Percentiles rank a stretch among this genome's conserved stretches.
Evolutionary conservation across 2,113 vertebrate genomes (phyloP).

Genomic region (Scartelaos histophorus): DNA sequence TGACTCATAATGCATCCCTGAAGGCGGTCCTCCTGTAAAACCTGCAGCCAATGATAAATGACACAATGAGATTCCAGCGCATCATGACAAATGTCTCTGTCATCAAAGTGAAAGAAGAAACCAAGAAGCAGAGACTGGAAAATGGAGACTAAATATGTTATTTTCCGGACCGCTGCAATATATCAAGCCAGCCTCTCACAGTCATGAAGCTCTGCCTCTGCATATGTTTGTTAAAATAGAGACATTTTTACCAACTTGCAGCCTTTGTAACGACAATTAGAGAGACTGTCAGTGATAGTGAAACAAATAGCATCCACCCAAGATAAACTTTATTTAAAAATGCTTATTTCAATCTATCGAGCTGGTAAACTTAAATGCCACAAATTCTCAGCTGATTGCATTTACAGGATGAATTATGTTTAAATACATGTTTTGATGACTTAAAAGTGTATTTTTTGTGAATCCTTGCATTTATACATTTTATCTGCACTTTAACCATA

Average conservation of each 20-base stretch:
- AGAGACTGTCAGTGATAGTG: no score
- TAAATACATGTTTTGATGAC: no score
- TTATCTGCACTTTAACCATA: not conserved
- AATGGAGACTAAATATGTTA: not conserved
- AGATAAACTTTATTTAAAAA: no score
- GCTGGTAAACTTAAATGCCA: no score
- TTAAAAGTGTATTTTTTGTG: not conserved
- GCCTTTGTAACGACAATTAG: no score
- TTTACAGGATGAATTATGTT: not conserved
- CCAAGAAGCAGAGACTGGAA: not conserved
- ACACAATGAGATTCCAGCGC: slow-evolving; percentile 4
- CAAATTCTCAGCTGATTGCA: no score
- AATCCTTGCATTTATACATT: not conserved
- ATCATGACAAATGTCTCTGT: slow-evolving; percentile 17
- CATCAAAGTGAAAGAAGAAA: slow-evolving; percentile 7
- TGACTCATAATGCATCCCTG: slow-evolving; percentile 12
- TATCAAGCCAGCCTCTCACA: not conserved
- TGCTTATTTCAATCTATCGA: no score
- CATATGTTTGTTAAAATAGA: no score
- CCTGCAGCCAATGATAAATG: slow-evolving; percentile 11
- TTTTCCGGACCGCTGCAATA: not conserved
- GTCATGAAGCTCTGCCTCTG: not conserved
- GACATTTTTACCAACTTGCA: no score
- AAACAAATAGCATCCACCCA: no score
- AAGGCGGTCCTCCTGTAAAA: slow-evolving; percentile 10